Evolutionary conservation across 2,113 vertebrate genomes (phyloP), one percentile per base, ranked within the genome.

Genomic region (Centropus bengalensis): DNA sequence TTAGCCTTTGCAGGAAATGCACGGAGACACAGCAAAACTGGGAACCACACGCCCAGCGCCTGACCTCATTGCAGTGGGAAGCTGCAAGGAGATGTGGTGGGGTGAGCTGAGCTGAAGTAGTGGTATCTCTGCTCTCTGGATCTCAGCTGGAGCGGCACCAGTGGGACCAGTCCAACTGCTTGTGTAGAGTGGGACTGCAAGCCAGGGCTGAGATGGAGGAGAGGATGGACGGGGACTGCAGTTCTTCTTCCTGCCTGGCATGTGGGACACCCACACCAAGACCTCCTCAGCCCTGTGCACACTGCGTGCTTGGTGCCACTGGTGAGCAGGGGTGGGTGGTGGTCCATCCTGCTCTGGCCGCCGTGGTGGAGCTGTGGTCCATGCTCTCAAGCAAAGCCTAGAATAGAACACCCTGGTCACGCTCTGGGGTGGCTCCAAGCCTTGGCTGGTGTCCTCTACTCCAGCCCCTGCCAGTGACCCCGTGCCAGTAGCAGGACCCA

Each of bases 31-130:
- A 47, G 60, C 22, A 58, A 20, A 54, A 19, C 11, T 3, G 19
- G 30, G 19, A 36, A 9, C 6, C 1, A 3, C 17, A 9, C 30
- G 4, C 8, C 4, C 10, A 44, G 49, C 66, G 36, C 36, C 36
- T 36, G 36, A 36, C 36, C 51, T 11, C 0, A 1, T 11, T 13
- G 28, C 23, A 21, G 56, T 3, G 7, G 5, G 26, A 5, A 23
- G 58, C 64, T 68, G 32, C 4, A 9, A 5, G 27, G 47, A 22
- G 36, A 15, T 5, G 3, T 1, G 22, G 47, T 42, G 44, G 32
- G 49, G 17, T 38, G 74, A 27, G 45, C 51, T 54, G 56, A 84
- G 42, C 56, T 20, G 44, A 12, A 9, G 5, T 2, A 28, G 10
- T 26, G 2, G 0, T 2, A 4, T 24, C 62, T 60, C 51, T 1